Evolutionary conservation across 92 coral and sea anemone species (phyloP), one percentile per base, ranked within the genome.

Genomic region (Porites rus): DNA sequence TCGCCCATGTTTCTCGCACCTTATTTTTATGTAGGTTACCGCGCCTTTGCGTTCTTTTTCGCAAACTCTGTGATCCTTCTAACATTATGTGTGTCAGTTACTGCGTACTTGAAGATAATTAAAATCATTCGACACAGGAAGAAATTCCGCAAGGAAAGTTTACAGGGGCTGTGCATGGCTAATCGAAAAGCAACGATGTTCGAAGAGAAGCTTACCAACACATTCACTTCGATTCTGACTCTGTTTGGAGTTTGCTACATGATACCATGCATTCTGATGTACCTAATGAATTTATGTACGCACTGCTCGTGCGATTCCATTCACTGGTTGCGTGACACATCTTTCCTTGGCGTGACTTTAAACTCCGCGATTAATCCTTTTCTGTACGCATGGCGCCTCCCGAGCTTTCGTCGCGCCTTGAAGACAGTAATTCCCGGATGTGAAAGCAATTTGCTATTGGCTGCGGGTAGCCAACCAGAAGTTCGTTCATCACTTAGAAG

Each of bases 371-470:
- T 83, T 10, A 83, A 83, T 18, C 87, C 87, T 0, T 83, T 73
- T 50, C 7, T 83, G 31, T 83, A 83, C 60, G 79, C 87, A 14
- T 83, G 87, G 87, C 79, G 87, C 25, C 79, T 83, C 52, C 87
- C 87, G 62, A 83, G 73, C 72, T 83, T 83, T 64, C 87, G 87
- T 16, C 68, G 53, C 38, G 77, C 77, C 19, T 69, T 81, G 12
- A 56, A 1, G 66, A n/a, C 52, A 18, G 64, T 81, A 54, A 54
- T 59, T 31, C 53, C 68, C 71, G 82, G 82, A 62, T 38, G 59
- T 53, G 65, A 22, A 21, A 11, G 51, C 13, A 24, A 18, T 18
- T 13, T 28, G 58, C 6, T 63, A 16, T 16, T 65, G 46, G 46
- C 74, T 51, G 62, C 19, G 25, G 53, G 17, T 51, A 14, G 43